A percentile compares a stretch with the other conserved stretches of the same genome.
Conservation (phyloP, 2,797 vertebrate genomes). For the Sandelia bainsii region DNA sequence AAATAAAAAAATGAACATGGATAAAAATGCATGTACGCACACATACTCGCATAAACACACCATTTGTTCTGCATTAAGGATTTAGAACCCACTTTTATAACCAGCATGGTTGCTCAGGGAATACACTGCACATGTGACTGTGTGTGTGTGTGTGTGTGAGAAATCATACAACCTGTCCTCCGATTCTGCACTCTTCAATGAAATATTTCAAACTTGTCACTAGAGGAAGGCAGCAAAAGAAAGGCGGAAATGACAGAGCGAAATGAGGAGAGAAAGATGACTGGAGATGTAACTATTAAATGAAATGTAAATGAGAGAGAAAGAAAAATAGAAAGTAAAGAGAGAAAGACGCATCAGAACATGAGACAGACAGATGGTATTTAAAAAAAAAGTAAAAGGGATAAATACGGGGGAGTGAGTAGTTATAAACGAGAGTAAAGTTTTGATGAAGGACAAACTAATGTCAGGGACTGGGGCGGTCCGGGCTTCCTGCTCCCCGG, state of each 20-base stretch:
- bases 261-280: conserved; percentile 20
- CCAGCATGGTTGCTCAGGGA: conserved; percentile 71
- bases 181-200: conserved; percentile 43
- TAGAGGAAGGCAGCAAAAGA: conserved; percentile 23
- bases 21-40: background rate
- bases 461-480: conserved; percentile 87
- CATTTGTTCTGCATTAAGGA: conserved; percentile 65
- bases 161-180: conserved; percentile 27
- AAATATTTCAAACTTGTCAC: background rate
- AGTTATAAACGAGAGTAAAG: conserved; percentile 80
- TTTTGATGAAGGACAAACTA: conserved; percentile 90
- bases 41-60: conserved; percentile 12
- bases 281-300: conserved; percentile 30
- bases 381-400: conserved; percentile 46
- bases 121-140: background rate
- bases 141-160: too few species aligned
- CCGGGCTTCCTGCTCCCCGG: conserved; percentile 83
- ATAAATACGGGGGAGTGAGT: conserved; percentile 63
- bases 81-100: conserved; percentile 51
- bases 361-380: conserved; percentile 62
- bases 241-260: conserved; percentile 28
- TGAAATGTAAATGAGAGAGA: conserved; percentile 65
- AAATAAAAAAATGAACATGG: conserved; percentile 14
- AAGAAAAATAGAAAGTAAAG: conserved; percentile 48
- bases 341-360: conserved; percentile 29